These are phyloP conservation scores for Escarpia spicata DNA, from an alignment of 2,888 invertebrate species.

Conservation along the genomic window DNA sequence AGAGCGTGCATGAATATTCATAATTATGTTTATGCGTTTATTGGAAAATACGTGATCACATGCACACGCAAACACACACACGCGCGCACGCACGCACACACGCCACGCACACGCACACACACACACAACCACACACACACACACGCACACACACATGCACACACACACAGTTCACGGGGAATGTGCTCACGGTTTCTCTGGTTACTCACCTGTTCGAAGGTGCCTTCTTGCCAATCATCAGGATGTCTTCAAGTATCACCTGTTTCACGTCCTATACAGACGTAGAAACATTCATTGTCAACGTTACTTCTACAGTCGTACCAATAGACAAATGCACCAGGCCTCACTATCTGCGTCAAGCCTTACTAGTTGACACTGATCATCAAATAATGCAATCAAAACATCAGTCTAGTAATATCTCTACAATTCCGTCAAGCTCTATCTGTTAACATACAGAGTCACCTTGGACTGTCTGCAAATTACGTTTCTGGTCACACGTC, in stretches of 20 bases:
- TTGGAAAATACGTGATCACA: background rate
- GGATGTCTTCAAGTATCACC: slow-evolving; percentile 87
- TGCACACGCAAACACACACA: background rate
- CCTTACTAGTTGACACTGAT: background rate
- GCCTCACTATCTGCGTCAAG: background rate
- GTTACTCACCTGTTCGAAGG: slow-evolving; percentile 88
- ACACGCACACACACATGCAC: too few relatives aligned
- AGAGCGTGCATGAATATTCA: too few relatives aligned
- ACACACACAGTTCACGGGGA: background rate
- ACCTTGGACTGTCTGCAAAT: too few relatives aligned
- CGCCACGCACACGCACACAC: background rate
- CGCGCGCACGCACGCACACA: too few relatives aligned
- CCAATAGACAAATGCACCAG: background rate
- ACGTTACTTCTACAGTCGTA: background rate
- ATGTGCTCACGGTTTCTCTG: background rate
- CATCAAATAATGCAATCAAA: too few relatives aligned
- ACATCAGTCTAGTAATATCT: too few relatives aligned
- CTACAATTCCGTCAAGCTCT: too few relatives aligned
- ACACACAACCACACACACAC: too few relatives aligned
- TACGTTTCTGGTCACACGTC: too few relatives aligned
- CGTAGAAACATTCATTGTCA: background rate
- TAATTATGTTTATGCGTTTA: background rate
- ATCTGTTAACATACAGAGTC: too few relatives aligned
- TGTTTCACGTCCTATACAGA: slow-evolving; percentile 80
- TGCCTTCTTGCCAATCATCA: slow-evolving; percentile 85